These are phyloP conservation scores for Sanderia malayensis DNA, from an alignment of 30 jellyfish, hydroid and myxozoan species.

Conservation along the genomic window DNA sequence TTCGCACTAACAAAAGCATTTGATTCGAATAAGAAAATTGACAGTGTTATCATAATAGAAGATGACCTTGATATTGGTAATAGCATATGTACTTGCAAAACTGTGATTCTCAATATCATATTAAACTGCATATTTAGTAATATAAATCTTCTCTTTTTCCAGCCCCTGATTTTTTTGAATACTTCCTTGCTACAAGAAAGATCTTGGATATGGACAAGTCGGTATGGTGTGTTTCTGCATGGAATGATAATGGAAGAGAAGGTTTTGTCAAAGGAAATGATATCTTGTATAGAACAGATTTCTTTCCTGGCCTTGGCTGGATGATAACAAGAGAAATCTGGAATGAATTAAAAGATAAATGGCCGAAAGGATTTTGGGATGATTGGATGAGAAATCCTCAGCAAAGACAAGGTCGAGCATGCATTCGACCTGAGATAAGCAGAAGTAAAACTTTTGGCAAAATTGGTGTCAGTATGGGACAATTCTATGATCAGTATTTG, in stretches of 20 bases:
- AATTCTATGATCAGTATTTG: constrained; percentile 88
- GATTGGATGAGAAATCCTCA: constrained; percentile 96
- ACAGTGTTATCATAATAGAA: constrained; percentile 92
- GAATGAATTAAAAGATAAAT: constrained; percentile 84
- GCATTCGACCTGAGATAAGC: constrained; percentile 94
- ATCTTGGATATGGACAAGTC: constrained; percentile 81
- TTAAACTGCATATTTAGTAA: no score
- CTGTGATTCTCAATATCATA: no score
- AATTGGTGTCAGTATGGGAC: constrained; percentile 97
- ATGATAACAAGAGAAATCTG: constrained; percentile 78
- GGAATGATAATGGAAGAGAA: constrained; percentile 98
- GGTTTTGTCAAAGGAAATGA: constrained; percentile 72
- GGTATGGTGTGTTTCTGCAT: constrained; percentile 93
- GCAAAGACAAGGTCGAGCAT: constrained; percentile 85
- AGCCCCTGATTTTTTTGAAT: constrained; percentile 98
- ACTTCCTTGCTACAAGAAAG: constrained; percentile 94
- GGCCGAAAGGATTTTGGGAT: constrained; percentile 99
- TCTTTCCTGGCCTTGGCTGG: constrained; percentile 99
- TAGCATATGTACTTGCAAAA: no score
- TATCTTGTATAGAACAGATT: constrained; percentile 81
- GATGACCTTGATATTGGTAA: constrained; percentile 97
- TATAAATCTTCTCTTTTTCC: constrained; percentile 8
- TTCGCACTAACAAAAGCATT: constrained; percentile 85
- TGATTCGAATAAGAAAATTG: constrained; percentile 47
- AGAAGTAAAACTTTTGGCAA: constrained; percentile 97